Percentiles rank a stretch among this genome's conserved stretches.
phyloP scores from a whole-genome alignment of 2,113 vertebrate genomes.

The Protomyctophum bolini region DNA sequence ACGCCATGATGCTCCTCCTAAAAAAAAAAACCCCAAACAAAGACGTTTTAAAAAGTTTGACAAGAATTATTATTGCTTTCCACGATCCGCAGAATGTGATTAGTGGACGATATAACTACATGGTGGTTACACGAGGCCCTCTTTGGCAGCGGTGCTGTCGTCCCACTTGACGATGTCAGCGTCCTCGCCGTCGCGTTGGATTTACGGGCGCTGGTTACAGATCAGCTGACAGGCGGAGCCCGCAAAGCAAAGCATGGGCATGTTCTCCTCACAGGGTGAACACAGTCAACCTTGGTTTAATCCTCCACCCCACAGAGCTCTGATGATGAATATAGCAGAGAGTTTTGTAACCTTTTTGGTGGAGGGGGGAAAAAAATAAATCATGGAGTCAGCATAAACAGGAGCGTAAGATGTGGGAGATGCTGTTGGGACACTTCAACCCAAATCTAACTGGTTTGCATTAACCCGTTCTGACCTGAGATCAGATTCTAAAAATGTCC shows the following conservation, averaged over 20 bases:
- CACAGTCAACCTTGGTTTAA: slow-evolving; percentile 67
- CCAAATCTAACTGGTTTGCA: slow-evolving; percentile 86
- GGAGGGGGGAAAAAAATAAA: slow-evolving; percentile 74
- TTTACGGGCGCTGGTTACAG: slow-evolving; percentile 70
- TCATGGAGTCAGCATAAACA: slow-evolving; percentile 83
- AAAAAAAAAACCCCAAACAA: slow-evolving; percentile 42
- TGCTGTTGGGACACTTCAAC: slow-evolving; percentile 80
- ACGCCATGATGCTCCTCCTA: neutral
- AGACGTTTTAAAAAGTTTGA: slow-evolving; percentile 58
- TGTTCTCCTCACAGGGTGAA: slow-evolving; percentile 56
- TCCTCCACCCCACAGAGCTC: slow-evolving; percentile 67
- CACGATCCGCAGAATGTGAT: slow-evolving; percentile 64
- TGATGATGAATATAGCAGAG: slow-evolving; percentile 71
- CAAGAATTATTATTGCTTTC: slow-evolving; percentile 63
- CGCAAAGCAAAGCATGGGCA: slow-evolving; percentile 51
- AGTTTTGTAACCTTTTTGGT: slow-evolving; percentile 75
- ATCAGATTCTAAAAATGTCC: too few species aligned
- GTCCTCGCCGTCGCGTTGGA: slow-evolving; percentile 53
- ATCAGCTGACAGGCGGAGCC: slow-evolving; percentile 64
- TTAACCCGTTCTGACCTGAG: too few species aligned
- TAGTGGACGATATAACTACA: slow-evolving; percentile 67
- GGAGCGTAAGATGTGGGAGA: slow-evolving; percentile 81
- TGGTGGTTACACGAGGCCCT: slow-evolving; percentile 56
- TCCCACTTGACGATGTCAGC: slow-evolving; percentile 57
- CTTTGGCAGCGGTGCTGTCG: slow-evolving; percentile 46